Evolutionary conservation across 1,140 invertebrate genomes (phyloP).

Genomic region (Drosophila erecta): DNA sequence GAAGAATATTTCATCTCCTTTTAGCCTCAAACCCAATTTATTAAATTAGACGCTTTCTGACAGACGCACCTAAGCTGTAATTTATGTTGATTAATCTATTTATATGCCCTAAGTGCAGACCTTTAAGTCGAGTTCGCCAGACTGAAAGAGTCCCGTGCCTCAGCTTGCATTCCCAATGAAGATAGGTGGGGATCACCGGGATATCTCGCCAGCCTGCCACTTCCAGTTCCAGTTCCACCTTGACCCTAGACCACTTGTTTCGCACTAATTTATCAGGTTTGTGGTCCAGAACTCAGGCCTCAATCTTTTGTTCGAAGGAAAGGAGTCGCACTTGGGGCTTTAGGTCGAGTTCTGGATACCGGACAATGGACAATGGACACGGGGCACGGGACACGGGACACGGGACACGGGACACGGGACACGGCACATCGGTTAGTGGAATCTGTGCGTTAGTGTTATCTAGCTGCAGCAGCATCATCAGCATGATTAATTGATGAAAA

Average conservation of each 20-base stretch:
- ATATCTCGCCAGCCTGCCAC: background rate
- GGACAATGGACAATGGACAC: slow-evolving; percentile 1
- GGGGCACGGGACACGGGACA: slow-evolving; percentile 4
- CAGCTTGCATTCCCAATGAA: background rate
- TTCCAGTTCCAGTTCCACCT: background rate
- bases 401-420: background rate
- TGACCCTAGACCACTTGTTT: slow-evolving; percentile 14
- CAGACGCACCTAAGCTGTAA: slow-evolving; percentile 5
- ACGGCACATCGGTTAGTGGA: slow-evolving; percentile 1
- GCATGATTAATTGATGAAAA: slow-evolving; percentile 83
- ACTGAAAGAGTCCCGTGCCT: slow-evolving; percentile 2
- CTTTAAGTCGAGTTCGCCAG: slow-evolving; percentile 11
- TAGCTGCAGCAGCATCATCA: slow-evolving; percentile 73
- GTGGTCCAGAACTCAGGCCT: slow-evolving; percentile 15
- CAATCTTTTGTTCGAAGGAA: slow-evolving; percentile 10
- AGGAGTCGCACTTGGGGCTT: slow-evolving; percentile 7
- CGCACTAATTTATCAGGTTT: slow-evolving; percentile 44
- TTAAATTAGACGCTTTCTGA: slow-evolving; percentile 3
- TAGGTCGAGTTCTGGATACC: background rate
- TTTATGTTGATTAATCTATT: slow-evolving; percentile 22
- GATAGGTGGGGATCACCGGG: background rate
- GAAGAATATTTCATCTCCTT: background rate
- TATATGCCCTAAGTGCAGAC: slow-evolving; percentile 6
- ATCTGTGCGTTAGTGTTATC: slow-evolving; percentile 48
- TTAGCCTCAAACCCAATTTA: background rate